Base-by-base conservation (phyloP, 1,140 invertebrate genomes). In the Achroia grisella region DNA sequence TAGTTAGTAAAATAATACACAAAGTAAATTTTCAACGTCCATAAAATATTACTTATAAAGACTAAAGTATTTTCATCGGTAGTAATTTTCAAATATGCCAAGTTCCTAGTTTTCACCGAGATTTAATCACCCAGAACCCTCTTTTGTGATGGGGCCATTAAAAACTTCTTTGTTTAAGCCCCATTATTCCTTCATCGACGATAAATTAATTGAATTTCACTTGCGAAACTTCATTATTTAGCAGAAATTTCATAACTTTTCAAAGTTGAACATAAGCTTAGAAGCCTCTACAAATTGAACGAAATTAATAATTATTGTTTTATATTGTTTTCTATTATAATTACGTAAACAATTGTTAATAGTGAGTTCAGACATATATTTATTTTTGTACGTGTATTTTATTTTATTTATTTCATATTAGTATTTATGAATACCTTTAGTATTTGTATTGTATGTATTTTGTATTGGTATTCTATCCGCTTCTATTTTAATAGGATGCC, bases 131-230 rank as follows among this genome's bases (percentile, higher is more conserved):
- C 30, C 51, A 34, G 37, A 39, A 28, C 29, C 17, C 30, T 36
- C 37, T 37, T 44, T 53, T 35, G 17, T 32, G 34, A 48, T n/a
- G 39, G 41, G 10, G 36, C 47, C 50, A 43, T 53, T 52, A 53
- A 53, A 59, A 64, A 63, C 45, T 66, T 62, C 60, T 62, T 68
- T 68, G 64, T 63, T 63, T 45, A 57, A 60, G 52, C 52, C 35
- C 53, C 57, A 60, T 69, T 62, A 62, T 67, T 56, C 63, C 57
- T 58, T 57, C 52, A 46, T 39, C 67, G 61, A 58, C 56, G 56
- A 72, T 67, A 59, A 72, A 70, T 72, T 70, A 64, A 73, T 71
- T 71, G 67, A 71, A 64, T 65, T 67, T 62, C 42, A 45, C 40
- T 41, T 39, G 34, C 34, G 43, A 41, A 48, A 56, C 43, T 52